phyloP scores from a whole-genome alignment of 2,113 vertebrate species.

The Chlorodrepanis virens region DNA sequence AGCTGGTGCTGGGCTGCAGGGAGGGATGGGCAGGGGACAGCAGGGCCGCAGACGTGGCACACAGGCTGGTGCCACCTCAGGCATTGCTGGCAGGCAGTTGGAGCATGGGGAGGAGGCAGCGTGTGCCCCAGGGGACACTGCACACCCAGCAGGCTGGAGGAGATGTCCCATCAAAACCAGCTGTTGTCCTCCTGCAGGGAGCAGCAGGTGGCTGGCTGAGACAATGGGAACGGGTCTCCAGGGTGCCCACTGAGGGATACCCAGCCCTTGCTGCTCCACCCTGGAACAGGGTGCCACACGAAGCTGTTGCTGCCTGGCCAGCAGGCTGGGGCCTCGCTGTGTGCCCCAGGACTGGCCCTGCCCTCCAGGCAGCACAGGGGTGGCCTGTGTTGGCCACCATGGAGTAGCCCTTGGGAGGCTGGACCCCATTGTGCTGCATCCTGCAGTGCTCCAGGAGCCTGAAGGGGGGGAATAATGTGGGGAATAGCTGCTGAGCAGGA shows the following conservation, averaged over 20 bases:
- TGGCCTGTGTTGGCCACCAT: background rate
- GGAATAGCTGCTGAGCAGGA: background rate
- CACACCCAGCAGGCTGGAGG: background rate
- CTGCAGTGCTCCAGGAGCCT: background rate
- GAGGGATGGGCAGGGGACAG: background rate
- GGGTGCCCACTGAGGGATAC: fast-evolving
- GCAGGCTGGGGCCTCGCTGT: fast-evolving
- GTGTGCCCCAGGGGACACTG: fast-evolving
- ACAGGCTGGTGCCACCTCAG: fast-evolving
- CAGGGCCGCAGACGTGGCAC: fast-evolving
- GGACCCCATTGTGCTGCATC: background rate
- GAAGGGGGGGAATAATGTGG: background rate
- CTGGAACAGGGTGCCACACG: fast-evolving
- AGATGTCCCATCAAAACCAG: fast-evolving
- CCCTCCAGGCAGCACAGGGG: background rate
- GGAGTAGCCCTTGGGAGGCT: fast-evolving
- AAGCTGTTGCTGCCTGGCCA: background rate
- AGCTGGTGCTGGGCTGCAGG: background rate
- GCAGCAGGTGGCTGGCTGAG: background rate
- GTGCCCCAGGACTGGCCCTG: background rate
- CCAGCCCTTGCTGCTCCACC: background rate
- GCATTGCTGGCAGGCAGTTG: fast-evolving
- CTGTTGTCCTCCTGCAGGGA: background rate
- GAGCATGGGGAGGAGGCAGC: fast-evolving
- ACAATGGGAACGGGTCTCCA: fast-evolving